Evolutionary conservation across 2,888 invertebrate species (phyloP).

Genomic region (Eudemis profundana): DNA sequence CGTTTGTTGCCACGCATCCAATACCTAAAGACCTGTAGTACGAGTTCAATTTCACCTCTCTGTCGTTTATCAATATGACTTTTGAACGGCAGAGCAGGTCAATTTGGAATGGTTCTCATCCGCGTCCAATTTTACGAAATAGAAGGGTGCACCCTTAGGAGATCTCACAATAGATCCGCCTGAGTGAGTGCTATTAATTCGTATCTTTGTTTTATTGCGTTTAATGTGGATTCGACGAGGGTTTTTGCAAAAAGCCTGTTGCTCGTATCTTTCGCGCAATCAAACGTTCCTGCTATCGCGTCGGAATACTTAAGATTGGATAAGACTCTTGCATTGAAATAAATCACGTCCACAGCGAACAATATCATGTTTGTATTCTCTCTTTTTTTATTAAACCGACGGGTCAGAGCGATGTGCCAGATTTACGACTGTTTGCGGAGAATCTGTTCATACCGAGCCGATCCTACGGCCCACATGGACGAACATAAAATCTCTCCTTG

Average conservation of each 20-base stretch:
- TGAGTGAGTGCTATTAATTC: constrained; percentile 83
- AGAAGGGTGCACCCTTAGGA: constrained; percentile 81
- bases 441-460: constrained; percentile 65
- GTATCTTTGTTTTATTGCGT: constrained; percentile 83
- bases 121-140: constrained; percentile 81
- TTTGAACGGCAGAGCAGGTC: constrained; percentile 63
- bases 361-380: constrained; percentile 54
- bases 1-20: constrained; percentile 76
- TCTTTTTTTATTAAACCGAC: constrained; percentile 52
- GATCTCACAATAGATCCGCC: constrained; percentile 80
- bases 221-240: constrained; percentile 74
- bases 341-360: constrained; percentile 65
- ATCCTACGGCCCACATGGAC: constrained; percentile 55
- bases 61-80: constrained; percentile 65
- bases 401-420: constrained; percentile 68
- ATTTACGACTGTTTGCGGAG: constrained; percentile 75
- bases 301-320: constrained; percentile 46
- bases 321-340: constrained; percentile 67
- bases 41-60: constrained; percentile 57
- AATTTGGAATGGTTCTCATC: constrained; percentile 66
- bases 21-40: constrained; percentile 62
- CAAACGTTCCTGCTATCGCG: constrained; percentile 5
- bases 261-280: constrained; percentile 25
- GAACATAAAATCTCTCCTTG: constrained; percentile 68
- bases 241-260: constrained; percentile 38